phyloP scores from a whole-genome alignment of 2,797 vertebrate species.

The Parauchenoglanis ngamensis region DNA sequence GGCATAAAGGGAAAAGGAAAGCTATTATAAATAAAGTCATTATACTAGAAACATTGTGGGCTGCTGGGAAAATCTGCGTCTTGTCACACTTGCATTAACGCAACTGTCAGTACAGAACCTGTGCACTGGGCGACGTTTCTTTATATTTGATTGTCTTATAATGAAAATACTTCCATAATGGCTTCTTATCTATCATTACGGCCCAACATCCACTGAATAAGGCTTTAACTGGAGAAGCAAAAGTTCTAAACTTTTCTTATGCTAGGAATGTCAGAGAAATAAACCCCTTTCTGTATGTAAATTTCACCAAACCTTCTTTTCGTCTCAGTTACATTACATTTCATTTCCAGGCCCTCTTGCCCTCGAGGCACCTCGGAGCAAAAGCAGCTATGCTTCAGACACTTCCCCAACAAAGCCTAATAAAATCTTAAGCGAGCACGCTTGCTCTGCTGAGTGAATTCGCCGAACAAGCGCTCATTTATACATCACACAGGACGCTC shows the following conservation, averaged over 20 bases:
- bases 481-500: slow-evolving; percentile 31
- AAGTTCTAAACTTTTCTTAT: neutral
- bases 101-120: neutral
- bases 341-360: slow-evolving; percentile 45
- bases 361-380: slow-evolving; percentile 60
- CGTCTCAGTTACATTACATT: slow-evolving; percentile 44
- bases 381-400: slow-evolving; percentile 50
- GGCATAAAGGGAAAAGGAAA: neutral
- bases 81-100: neutral
- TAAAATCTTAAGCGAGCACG: slow-evolving; percentile 48
- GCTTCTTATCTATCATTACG: neutral
- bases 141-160: neutral
- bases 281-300: slow-evolving; percentile 2
- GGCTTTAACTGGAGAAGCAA: neutral
- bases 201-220: neutral
- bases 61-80: neutral
- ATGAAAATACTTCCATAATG: neutral
- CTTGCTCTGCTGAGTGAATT: slow-evolving; percentile 32
- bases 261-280: neutral
- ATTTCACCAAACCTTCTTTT: slow-evolving; percentile 62
- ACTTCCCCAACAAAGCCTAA: slow-evolving; percentile 44
- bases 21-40: neutral
- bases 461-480: slow-evolving; percentile 31
- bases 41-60: too few species aligned
- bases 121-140: neutral